Conservation (phyloP, 2,113 vertebrate species). For the Apteryx owenii region DNA sequence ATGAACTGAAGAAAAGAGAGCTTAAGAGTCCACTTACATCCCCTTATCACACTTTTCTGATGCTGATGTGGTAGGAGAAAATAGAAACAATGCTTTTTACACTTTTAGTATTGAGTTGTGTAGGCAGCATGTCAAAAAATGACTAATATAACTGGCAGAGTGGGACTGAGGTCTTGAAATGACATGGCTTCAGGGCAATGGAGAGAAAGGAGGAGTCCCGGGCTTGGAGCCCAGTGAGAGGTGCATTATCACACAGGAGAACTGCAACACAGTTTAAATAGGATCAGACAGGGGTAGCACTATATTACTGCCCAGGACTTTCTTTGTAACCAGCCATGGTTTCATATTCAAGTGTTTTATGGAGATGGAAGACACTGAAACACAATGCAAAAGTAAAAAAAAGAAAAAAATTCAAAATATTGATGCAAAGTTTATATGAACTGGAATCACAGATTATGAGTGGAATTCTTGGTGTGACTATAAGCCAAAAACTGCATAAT, state of each 20-base stretch:
- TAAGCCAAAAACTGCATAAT: neutral
- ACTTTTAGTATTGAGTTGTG: neutral
- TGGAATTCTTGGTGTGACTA: neutral
- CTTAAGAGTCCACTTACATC: neutral
- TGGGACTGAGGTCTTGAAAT: neutral
- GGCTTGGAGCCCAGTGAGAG: neutral
- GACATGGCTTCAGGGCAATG: neutral
- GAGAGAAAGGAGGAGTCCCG: neutral
- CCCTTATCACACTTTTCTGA: neutral
- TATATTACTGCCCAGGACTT: neutral
- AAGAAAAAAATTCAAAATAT: neutral
- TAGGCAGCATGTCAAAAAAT: neutral
- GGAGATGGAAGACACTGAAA: neutral
- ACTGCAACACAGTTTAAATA: neutral
- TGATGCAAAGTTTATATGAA: neutral
- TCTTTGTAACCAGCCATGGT: neutral
- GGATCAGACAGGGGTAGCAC: neutral
- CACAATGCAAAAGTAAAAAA: neutral
- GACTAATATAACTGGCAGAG: neutral
- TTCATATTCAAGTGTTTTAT: neutral
- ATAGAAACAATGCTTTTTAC: neutral
- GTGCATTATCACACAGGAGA: neutral
- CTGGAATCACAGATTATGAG: neutral
- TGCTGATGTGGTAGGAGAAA: neutral
- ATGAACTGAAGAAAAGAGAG: neutral